Conservation (phyloP, 2,888 invertebrate species). For the Tachina lurida region DNA sequence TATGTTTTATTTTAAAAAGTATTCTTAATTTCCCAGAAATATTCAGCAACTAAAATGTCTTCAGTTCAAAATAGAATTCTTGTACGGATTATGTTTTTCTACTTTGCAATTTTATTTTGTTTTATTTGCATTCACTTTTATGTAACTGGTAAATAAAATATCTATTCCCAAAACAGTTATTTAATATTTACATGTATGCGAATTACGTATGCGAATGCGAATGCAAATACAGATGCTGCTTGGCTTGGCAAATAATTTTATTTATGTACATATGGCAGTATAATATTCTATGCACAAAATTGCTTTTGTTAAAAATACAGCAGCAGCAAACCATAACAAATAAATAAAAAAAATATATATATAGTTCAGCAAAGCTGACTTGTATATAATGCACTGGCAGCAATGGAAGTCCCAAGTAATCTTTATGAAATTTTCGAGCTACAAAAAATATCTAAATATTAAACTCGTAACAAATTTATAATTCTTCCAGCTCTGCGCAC, state of each 20-base stretch:
- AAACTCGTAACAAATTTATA: too few relatives aligned
- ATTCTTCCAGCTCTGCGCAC: too few relatives aligned
- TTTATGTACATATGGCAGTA: neutral
- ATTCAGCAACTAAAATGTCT: neutral
- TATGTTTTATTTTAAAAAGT: too few relatives aligned
- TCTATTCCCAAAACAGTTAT: slow-evolving; percentile 56
- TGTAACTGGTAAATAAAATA: slow-evolving; percentile 34
- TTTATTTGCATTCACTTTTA: slow-evolving; percentile 28
- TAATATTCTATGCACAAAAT: slow-evolving; percentile 45
- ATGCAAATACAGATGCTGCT: neutral
- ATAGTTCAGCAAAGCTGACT: neutral
- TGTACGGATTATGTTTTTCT: neutral
- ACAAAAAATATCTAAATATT: too few relatives aligned
- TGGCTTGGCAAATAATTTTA: neutral
- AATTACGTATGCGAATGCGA: neutral
- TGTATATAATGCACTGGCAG: too few relatives aligned
- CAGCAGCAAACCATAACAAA: neutral
- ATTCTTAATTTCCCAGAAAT: neutral
- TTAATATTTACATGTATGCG: slow-evolving; percentile 42
- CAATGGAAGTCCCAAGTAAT: too few relatives aligned
- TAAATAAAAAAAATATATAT: neutral
- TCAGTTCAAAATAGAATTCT: slow-evolving; percentile 9
- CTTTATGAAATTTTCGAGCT: too few relatives aligned
- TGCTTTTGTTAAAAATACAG: slow-evolving; percentile 36
- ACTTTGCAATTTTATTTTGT: too few relatives aligned